These are phyloP conservation scores for Tautogolabrus adspersus DNA, from an alignment of 2,113 vertebrate species.

Conservation along the genomic window DNA sequence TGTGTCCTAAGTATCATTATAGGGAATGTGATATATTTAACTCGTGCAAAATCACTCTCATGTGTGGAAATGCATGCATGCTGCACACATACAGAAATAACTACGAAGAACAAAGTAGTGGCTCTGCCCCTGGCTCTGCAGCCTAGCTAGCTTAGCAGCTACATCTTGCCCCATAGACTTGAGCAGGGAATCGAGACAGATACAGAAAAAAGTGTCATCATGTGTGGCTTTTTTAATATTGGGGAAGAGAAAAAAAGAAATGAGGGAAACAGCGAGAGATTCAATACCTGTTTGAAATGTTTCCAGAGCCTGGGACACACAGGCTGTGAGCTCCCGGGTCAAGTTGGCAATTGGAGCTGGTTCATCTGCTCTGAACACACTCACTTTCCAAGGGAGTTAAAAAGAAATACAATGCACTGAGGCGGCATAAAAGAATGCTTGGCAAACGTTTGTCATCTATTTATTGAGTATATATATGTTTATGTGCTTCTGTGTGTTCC, in stretches of 20 bases:
- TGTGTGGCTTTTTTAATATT: background rate
- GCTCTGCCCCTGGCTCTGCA: constrained; percentile 35
- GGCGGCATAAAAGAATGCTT: constrained; percentile 64
- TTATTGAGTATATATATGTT: constrained; percentile 22
- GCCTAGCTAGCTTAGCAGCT: constrained; percentile 20
- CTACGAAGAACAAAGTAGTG: constrained; percentile 33
- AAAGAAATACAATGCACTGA: constrained; percentile 71
- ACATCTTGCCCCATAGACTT: background rate
- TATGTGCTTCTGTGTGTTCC: constrained; percentile 11
- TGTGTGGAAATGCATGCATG: constrained; percentile 50
- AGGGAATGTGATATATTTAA: constrained; percentile 24
- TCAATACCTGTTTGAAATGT: constrained; percentile 39
- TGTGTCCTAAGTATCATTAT: constrained; percentile 24
- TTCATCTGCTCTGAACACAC: constrained; percentile 59
- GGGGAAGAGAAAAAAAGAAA: constrained; percentile 31
- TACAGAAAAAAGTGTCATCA: constrained; percentile 14
- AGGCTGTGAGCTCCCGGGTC: constrained; percentile 44
- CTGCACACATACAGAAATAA: constrained; percentile 24
- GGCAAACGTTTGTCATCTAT: constrained; percentile 63
- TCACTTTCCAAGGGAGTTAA: constrained; percentile 48
- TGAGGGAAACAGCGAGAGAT: constrained; percentile 25
- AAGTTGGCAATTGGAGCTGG: constrained; percentile 57
- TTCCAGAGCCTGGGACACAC: constrained; percentile 45
- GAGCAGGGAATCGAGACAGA: background rate
- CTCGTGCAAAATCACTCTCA: constrained; percentile 28